Percentiles rank a stretch among this genome's conserved stretches.
These are phyloP conservation scores for Drosophila ambigua DNA, from an alignment of 1,140 invertebrate species.

Conservation along the genomic window DNA sequence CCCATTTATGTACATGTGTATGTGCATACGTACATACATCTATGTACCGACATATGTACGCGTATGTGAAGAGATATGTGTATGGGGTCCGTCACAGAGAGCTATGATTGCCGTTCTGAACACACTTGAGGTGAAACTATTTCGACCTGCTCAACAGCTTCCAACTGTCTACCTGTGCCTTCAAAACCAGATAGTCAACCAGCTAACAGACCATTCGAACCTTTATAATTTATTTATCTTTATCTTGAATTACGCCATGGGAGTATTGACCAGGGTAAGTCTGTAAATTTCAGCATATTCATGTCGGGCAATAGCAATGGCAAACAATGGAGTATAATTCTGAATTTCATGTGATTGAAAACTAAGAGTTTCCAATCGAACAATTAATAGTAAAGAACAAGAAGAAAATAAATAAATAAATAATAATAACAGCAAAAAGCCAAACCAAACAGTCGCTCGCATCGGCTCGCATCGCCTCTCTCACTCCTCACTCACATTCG, in stretches of 20 bases:
- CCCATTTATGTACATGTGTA: slow-evolving; percentile 31
- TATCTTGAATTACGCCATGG: slow-evolving; percentile 83
- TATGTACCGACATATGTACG: slow-evolving; percentile 12
- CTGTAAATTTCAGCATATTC: slow-evolving; percentile 82
- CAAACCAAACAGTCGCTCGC: slow-evolving; percentile 22
- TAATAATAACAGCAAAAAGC: slow-evolving; percentile 53
- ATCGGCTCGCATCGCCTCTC: not conserved
- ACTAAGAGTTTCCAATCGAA: slow-evolving; percentile 57
- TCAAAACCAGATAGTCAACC: slow-evolving; percentile 72
- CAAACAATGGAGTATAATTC: slow-evolving; percentile 75
- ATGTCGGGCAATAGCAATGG: slow-evolving; percentile 50
- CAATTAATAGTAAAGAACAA: slow-evolving; percentile 63
- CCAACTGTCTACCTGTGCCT: slow-evolving; percentile 72
- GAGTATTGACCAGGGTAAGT: slow-evolving; percentile 83
- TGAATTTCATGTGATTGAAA: slow-evolving; percentile 76
- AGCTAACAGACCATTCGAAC: slow-evolving; percentile 55
- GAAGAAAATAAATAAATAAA: slow-evolving; percentile 46
- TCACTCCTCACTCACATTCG: slow-evolving; percentile 4
- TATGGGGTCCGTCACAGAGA: slow-evolving; percentile 8
- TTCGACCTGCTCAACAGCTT: slow-evolving; percentile 82
- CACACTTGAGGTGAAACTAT: slow-evolving; percentile 81
- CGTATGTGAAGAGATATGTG: slow-evolving; percentile 18
- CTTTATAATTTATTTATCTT: slow-evolving; percentile 83
- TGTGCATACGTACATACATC: not conserved
- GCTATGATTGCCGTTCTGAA: slow-evolving; percentile 67